Percentiles rank a stretch among this genome's conserved stretches.
These are phyloP conservation scores for Drosophila sturtevanti DNA, from an alignment of 1,140 invertebrate genomes.

Conservation along the genomic window DNA sequence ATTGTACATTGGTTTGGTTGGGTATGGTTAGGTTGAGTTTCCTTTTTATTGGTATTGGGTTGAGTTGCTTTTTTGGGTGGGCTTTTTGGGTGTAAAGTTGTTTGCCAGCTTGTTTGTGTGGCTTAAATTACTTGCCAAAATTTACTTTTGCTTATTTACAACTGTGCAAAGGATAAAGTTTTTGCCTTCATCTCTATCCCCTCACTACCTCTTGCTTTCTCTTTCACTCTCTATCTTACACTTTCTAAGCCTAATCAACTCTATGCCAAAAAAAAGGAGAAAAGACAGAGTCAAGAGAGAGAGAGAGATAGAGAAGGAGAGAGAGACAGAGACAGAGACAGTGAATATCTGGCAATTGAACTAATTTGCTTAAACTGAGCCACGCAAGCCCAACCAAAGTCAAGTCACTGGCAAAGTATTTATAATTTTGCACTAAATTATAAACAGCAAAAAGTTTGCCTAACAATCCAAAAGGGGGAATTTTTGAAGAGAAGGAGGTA, in stretches of 20 bases:
- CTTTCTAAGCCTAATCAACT: constrained; percentile 76
- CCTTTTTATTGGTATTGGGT: constrained; percentile 2
- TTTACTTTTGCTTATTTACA: constrained; percentile 81
- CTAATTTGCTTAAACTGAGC: constrained; percentile 76
- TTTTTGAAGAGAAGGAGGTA: no score
- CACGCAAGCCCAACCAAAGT: constrained; percentile 3
- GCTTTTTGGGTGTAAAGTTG: constrained; percentile 60
- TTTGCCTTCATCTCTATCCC: constrained; percentile 27
- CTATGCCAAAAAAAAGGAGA: constrained; percentile 41
- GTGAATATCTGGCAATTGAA: constrained; percentile 68
- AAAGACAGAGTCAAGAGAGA: not conserved
- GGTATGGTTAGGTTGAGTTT: constrained; percentile 12
- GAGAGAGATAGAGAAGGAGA: no score
- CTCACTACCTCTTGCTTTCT: not conserved
- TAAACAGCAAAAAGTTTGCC: constrained; percentile 72
- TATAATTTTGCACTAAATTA: constrained; percentile 74
- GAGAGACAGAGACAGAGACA: not conserved
- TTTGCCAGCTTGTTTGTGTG: constrained; percentile 80
- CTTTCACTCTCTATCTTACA: constrained; percentile 17
- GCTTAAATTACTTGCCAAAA: constrained; percentile 81
- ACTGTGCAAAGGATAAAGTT: constrained; percentile 80
- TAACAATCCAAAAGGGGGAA: constrained; percentile 44
- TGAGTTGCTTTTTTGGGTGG: not conserved
- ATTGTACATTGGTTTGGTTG: constrained; percentile 5
- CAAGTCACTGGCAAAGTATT: constrained; percentile 56